Base-by-base conservation (phyloP, 2,888 invertebrate species). In the Bombylius discolor region DNA sequence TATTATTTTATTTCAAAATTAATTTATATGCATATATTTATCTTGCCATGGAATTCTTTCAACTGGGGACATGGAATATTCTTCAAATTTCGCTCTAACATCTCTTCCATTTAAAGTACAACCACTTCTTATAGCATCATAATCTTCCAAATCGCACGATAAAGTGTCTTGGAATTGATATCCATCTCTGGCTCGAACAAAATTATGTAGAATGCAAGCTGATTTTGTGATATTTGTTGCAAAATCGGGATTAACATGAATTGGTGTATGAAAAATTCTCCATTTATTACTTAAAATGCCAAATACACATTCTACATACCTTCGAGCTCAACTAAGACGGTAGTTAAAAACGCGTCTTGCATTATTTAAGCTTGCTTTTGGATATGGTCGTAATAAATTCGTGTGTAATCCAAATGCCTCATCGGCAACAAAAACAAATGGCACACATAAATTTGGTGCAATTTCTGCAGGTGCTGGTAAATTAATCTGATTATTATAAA, bases 231-330 rank as follows among this genome's bases (percentile, higher is more conserved):
- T 36, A 55, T 55, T 32, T 52, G 44, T 47, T 23, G 50, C 51
- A 56, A 51, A 58, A 33, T 52, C 53, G 14, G 58, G 56, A 32
- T 47, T 5, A n/a, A 62, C 51, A 49, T 62, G 58, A 47, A 63
- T 62, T 47, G 55, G 56, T 51, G 53, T 60, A 44, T 59, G 60
- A 44, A 65, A 63, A 55, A 64, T 58, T 55, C 62, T 48, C 59
- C 64, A 66, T 56, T 62, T 57, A 34, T 56, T 54, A 36, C 61
- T 56, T 47, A 65, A 51, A 32, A 66, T 64, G 12, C 59, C 57
- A 31, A 59, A 59, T 4, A 53, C 50, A 36, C 48, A 53, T 47
- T 58, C 55, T 31, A 59, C 47, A 31, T 54, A 49, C n/a, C 55
- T 34, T 49, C 59, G 36, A 23, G 53, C 54, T 42, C 53, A 1